A percentile compares a stretch with the other conserved stretches of the same genome.
Evolutionary conservation across 2,797 vertebrate species (phyloP).

Genomic region (Fratercula arctica): DNA sequence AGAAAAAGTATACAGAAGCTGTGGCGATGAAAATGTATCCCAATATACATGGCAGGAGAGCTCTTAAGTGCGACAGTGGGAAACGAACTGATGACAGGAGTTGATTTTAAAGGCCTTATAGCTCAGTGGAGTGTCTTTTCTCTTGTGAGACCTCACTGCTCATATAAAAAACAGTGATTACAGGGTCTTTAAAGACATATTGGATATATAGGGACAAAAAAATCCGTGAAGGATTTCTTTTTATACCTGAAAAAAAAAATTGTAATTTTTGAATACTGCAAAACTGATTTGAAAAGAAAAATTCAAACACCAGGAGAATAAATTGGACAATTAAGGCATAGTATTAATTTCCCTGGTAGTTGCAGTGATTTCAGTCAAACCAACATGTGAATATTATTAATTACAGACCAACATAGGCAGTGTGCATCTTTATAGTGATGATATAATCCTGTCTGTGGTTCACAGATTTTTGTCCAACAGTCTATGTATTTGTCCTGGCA

Average conservation of each 20-base stretch:
- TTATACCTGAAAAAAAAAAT: background rate
- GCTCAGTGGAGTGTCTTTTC: background rate
- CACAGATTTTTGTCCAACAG: background rate
- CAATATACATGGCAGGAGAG: background rate
- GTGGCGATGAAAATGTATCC: background rate
- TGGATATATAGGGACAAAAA: background rate
- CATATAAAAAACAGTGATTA: background rate
- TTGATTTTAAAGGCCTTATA: background rate
- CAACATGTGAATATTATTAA: background rate
- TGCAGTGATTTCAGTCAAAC: conserved; percentile 11
- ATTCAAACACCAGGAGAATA: background rate
- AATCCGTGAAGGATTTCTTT: background rate
- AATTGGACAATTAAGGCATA: background rate
- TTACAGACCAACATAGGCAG: background rate
- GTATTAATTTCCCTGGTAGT: background rate
- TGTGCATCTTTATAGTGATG: background rate
- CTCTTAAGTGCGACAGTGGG: background rate
- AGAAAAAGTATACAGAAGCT: background rate
- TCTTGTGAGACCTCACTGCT: background rate
- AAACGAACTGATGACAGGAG: conserved; percentile 4
- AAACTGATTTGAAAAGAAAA: conserved; percentile 11
- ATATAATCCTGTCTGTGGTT: background rate
- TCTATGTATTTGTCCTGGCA: conserved; percentile 51
- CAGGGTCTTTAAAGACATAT: background rate
- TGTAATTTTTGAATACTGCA: background rate